A percentile compares a stretch with the other conserved stretches of the same genome.
Conservation (phyloP, 2,797 vertebrate genomes). For the Phyllotis vaccarum region DNA sequence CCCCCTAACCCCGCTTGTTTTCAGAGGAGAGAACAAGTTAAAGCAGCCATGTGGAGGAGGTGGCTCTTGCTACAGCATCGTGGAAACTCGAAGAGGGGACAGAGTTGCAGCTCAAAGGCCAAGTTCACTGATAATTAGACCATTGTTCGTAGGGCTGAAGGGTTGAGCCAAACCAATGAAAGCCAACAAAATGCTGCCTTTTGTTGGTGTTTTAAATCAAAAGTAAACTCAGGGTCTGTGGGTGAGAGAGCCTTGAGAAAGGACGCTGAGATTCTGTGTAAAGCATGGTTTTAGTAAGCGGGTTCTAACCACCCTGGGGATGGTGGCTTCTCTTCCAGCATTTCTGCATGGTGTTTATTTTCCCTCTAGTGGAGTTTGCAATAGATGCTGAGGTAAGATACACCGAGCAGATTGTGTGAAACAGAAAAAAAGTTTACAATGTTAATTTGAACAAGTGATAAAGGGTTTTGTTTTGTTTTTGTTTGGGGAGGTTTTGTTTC, state of each 20-base stretch:
- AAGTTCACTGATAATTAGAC: slow-evolving; percentile 68
- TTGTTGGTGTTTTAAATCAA: slow-evolving; percentile 5
- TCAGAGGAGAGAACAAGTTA: slow-evolving; percentile 28
- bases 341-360: slow-evolving; percentile 55
- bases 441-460: slow-evolving; percentile 23
- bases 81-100: slow-evolving; percentile 24
- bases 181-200: slow-evolving; percentile 57
- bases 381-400: slow-evolving; percentile 51
- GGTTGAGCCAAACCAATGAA: slow-evolving; percentile 59
- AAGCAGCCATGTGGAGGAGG: not conserved
- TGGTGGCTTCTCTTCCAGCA: not conserved
- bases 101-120: slow-evolving; percentile 27
- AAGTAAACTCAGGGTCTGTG: slow-evolving; percentile 42
- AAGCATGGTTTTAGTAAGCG: not conserved
- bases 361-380: slow-evolving; percentile 67
- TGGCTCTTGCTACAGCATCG: not conserved
- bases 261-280: not conserved
- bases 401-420: slow-evolving; percentile 52
- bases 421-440: slow-evolving; percentile 66
- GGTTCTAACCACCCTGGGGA: not conserved
- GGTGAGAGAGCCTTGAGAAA: not conserved
- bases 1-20: not conserved
- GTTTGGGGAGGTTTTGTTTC: not conserved
- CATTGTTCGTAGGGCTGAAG: slow-evolving; percentile 56
- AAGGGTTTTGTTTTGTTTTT: not conserved